A percentile compares a stretch with the other conserved stretches of the same genome.
Evolutionary conservation across 2,113 vertebrate genomes (phyloP).

Genomic region (Limanda limanda): DNA sequence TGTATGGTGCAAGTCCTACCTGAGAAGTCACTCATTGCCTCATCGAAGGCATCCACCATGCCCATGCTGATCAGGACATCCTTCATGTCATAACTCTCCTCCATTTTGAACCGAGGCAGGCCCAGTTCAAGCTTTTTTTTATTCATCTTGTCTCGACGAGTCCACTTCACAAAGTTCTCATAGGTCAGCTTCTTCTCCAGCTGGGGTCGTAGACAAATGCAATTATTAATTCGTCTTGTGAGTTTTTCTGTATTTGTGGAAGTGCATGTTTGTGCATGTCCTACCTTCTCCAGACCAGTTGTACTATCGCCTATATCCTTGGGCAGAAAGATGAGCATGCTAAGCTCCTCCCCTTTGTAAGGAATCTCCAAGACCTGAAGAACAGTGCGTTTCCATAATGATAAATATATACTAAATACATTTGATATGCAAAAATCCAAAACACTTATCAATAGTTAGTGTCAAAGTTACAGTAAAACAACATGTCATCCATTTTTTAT

Average conservation of each 20-base stretch:
- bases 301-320: slow-evolving; percentile 83
- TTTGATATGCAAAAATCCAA: not conserved
- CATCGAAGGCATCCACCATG: slow-evolving; percentile 85
- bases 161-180: slow-evolving; percentile 86
- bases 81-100: slow-evolving; percentile 85
- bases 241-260: not conserved
- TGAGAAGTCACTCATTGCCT: slow-evolving; percentile 80
- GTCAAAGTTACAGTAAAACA: no score
- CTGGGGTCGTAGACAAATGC: slow-evolving; percentile 58
- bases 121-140: slow-evolving; percentile 75
- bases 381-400: slow-evolving; percentile 6
- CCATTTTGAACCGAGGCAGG: slow-evolving; percentile 87
- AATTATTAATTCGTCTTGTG: not conserved
- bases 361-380: slow-evolving; percentile 89
- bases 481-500: no score
- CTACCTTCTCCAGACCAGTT: slow-evolving; percentile 91
- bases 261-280: not conserved
- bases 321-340: slow-evolving; percentile 94
- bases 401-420: not conserved
- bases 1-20: slow-evolving; percentile 40
- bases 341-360: slow-evolving; percentile 90
- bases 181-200: slow-evolving; percentile 84
- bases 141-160: slow-evolving; percentile 78
- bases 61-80: slow-evolving; percentile 82
- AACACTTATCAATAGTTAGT: no score